phyloP scores from a whole-genome alignment of 2,113 vertebrate species.

The Crotalus helleri region DNA sequence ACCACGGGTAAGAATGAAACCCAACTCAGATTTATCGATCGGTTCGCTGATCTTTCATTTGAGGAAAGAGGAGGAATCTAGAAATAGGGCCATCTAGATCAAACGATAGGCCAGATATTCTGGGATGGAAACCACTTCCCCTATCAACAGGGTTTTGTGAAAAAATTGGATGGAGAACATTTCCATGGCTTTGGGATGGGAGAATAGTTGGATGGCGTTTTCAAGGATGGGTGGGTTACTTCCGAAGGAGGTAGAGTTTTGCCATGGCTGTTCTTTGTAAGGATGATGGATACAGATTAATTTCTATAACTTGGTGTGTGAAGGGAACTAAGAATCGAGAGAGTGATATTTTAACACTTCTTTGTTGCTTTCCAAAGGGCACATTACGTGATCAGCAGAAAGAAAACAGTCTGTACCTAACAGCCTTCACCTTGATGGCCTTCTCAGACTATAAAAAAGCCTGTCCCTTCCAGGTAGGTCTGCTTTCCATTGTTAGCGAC shows the following conservation, averaged over 20 bases:
- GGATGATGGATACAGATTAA: neutral
- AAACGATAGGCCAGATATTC: neutral
- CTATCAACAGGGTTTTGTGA: neutral
- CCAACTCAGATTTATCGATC: neutral
- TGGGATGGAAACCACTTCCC: neutral
- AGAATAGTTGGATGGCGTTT: neutral
- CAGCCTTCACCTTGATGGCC: constrained; percentile 83
- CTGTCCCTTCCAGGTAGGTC: constrained; percentile 70
- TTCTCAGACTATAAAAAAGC: constrained; percentile 72
- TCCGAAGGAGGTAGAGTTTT: neutral
- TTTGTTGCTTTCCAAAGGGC: constrained; percentile 60
- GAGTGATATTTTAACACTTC: neutral
- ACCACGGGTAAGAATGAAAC: neutral
- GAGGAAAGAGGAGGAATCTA: neutral
- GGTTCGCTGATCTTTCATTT: neutral
- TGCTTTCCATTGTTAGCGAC: fast-evolving
- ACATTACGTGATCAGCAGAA: constrained; percentile 55
- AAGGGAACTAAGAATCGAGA: neutral
- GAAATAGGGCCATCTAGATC: neutral
- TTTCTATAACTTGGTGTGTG: neutral
- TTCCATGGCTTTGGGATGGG: neutral
- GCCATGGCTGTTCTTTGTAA: neutral
- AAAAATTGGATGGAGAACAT: neutral
- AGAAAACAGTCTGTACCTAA: constrained; percentile 80
- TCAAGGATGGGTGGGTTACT: neutral